Evolutionary conservation across 2,888 invertebrate genomes (phyloP).

Genomic region (Drymonia ruficornis): DNA sequence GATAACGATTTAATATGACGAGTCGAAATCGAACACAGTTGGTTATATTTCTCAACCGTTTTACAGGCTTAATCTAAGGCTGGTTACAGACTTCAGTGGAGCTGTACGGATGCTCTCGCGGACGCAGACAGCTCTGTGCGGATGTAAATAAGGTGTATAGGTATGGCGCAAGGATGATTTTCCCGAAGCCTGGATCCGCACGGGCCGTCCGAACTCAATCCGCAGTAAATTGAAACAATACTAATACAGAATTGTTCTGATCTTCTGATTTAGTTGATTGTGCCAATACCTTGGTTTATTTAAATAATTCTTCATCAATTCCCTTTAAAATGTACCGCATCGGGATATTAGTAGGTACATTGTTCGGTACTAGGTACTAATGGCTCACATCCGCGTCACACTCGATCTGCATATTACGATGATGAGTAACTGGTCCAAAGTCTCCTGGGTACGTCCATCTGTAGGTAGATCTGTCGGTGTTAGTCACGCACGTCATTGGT

Average conservation of each 20-base stretch:
- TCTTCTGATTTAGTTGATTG: too few relatives aligned
- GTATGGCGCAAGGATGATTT: too few relatives aligned
- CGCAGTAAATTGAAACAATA: too few relatives aligned
- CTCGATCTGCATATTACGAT: conserved; percentile 1
- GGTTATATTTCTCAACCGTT: conserved; percentile 44
- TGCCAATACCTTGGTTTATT: too few relatives aligned
- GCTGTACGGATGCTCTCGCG: too few relatives aligned
- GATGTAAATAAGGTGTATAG: too few relatives aligned
- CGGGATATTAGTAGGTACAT: not conserved
- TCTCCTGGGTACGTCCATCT: conserved; percentile 16
- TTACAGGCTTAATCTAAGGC: conserved; percentile 2
- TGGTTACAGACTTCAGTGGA: too few relatives aligned
- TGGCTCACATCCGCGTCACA: not conserved
- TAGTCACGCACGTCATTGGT: conserved; percentile 51
- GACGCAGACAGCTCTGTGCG: too few relatives aligned
- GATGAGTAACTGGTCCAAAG: conserved; percentile 15
- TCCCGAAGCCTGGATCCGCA: too few relatives aligned
- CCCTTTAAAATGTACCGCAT: not conserved
- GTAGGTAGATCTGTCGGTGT: conserved; percentile 27
- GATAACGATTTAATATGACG: conserved; percentile 62
- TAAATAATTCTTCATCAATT: not conserved
- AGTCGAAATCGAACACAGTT: conserved; percentile 57
- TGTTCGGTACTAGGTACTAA: conserved; percentile 1
- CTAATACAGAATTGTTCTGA: too few relatives aligned
- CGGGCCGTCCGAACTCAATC: too few relatives aligned